Evolutionary conservation across 2,888 invertebrate species (phyloP).

Genomic region (Caenorhabditis wallacei): DNA sequence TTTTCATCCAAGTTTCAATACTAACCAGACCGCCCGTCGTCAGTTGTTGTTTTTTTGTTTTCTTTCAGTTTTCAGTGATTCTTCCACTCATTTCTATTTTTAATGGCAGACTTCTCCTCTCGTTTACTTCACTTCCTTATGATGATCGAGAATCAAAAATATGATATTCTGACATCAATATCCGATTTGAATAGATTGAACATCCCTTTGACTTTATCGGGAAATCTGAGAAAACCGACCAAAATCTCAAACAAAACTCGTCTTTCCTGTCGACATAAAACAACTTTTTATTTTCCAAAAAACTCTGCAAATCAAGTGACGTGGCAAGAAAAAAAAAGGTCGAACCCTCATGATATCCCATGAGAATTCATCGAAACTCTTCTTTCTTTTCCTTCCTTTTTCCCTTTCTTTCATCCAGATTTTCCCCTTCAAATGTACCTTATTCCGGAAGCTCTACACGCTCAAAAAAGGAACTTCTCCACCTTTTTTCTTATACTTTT

Average conservation of each 20-base stretch:
- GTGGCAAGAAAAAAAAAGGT: constrained; percentile 52
- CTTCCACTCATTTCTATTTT: constrained; percentile 14
- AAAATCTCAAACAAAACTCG: not conserved
- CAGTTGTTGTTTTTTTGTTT: constrained; percentile 31
- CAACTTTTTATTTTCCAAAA: not conserved
- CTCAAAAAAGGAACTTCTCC: constrained; percentile 23
- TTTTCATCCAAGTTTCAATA: constrained; percentile 1
- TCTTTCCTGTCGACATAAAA: constrained; percentile 1
- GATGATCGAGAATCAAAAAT: not conserved
- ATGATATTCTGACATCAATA: not conserved
- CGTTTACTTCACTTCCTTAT: constrained; percentile 1
- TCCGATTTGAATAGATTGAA: not conserved
- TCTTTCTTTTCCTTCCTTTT: constrained; percentile 10
- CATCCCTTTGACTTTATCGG: too few species aligned
- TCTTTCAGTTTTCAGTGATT: constrained; percentile 1
- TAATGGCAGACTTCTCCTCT: not conserved
- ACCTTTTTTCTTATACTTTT: constrained; percentile 10
- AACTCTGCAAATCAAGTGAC: constrained; percentile 29
- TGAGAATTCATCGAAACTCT: constrained; percentile 26
- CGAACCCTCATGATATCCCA: constrained; percentile 45
- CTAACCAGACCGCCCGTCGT: not conserved
- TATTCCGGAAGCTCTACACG: constrained; percentile 13
- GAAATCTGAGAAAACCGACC: not conserved
- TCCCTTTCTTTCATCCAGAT: constrained; percentile 14
- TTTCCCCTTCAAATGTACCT: constrained; percentile 38